These are phyloP conservation scores for Sebastes diploproa DNA, from an alignment of 2,797 vertebrate species.

Conservation along the genomic window DNA sequence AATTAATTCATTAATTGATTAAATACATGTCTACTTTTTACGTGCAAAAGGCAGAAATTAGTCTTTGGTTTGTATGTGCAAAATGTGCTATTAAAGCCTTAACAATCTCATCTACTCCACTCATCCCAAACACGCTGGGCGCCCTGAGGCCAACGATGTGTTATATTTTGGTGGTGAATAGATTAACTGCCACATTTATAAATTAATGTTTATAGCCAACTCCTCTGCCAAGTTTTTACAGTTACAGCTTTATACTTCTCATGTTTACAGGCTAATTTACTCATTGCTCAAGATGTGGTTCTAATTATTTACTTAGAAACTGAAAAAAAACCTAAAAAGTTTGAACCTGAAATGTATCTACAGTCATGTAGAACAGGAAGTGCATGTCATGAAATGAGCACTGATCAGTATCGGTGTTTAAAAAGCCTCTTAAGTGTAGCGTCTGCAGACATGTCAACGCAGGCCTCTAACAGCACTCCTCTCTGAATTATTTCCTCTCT, in stretches of 20 bases:
- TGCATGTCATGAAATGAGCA: not conserved
- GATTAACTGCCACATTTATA: not conserved
- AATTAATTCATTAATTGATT: not conserved
- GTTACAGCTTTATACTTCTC: not conserved
- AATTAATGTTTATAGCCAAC: not conserved
- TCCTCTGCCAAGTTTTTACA: not conserved
- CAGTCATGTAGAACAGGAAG: not conserved
- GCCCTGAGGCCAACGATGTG: not conserved
- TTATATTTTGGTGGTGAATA: not conserved
- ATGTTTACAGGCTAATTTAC: not conserved
- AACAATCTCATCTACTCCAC: not conserved
- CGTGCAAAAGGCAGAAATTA: no score
- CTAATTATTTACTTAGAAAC: not conserved
- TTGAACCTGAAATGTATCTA: not conserved
- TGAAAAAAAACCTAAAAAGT: not conserved
- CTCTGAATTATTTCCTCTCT: slow-evolving; percentile 42
- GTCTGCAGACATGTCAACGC: slow-evolving; percentile 21
- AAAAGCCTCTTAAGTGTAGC: not conserved
- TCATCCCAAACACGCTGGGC: not conserved
- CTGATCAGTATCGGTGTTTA: not conserved
- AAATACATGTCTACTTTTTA: no score
- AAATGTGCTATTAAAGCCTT: no score
- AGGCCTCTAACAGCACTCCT: slow-evolving; percentile 19
- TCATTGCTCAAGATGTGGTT: not conserved
- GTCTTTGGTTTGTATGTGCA: no score